A percentile compares a stretch with the other conserved stretches of the same genome.
phyloP scores from a whole-genome alignment of 2,113 vertebrate species.

The Probosciger aterrimus region DNA sequence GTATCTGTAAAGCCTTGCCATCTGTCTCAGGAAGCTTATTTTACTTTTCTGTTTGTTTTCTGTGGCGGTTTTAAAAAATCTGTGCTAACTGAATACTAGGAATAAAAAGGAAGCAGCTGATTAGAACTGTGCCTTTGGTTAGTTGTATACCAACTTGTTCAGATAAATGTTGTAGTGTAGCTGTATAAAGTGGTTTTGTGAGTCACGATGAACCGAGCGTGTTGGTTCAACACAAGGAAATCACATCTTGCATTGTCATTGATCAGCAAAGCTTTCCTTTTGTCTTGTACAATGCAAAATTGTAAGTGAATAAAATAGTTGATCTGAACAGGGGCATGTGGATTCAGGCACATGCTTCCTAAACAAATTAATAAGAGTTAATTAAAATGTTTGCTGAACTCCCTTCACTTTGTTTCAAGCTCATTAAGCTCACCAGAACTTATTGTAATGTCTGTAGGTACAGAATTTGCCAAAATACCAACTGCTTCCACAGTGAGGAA shows the following conservation, averaged over 20 bases:
- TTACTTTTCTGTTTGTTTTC: not conserved
- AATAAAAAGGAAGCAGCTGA: not conserved
- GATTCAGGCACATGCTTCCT: not conserved
- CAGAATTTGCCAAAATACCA: constrained; percentile 77
- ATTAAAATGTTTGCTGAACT: not conserved
- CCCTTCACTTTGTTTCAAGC: not conserved
- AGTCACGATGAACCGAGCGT: not conserved
- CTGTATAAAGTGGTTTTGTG: not conserved
- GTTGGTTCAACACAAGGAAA: not conserved
- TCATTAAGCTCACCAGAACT: not conserved
- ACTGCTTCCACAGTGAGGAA: constrained; percentile 44
- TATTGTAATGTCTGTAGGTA: not conserved
- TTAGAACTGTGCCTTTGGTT: not conserved
- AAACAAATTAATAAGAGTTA: not conserved
- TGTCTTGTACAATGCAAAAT: not conserved
- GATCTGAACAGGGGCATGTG: not conserved
- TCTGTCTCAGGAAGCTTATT: not conserved
- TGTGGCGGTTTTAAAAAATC: not conserved
- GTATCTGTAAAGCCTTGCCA: not conserved
- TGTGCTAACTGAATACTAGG: not conserved
- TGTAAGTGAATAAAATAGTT: not conserved
- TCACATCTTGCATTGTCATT: not conserved
- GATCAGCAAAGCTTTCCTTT: not conserved
- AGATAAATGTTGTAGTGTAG: not conserved
- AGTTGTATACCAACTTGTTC: not conserved